These are phyloP conservation scores for Forficula auricularia DNA, from an alignment of 1,140 invertebrate genomes.

Conservation along the genomic window DNA sequence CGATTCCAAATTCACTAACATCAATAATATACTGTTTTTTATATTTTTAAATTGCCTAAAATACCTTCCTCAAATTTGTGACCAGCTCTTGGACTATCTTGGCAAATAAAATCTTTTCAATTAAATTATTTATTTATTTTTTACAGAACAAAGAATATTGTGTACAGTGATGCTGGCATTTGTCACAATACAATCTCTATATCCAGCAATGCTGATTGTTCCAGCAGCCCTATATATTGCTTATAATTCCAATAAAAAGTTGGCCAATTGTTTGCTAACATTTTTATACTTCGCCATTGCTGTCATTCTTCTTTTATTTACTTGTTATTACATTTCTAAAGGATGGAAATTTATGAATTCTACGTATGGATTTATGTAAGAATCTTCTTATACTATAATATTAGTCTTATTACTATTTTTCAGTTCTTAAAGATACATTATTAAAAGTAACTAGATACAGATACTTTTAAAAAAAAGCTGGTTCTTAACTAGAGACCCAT, in stretches of 20 bases:
- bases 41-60: constrained; percentile 3
- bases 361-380: constrained; percentile 73
- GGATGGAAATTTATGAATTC: constrained; percentile 55
- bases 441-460: too few relatives aligned
- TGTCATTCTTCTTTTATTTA: constrained; percentile 19
- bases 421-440: too few relatives aligned
- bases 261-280: constrained; percentile 11
- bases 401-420: constrained; percentile 23
- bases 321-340: constrained; percentile 30
- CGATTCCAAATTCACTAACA: too few relatives aligned
- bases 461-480: too few relatives aligned
- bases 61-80: too few relatives aligned
- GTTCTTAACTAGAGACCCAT: too few relatives aligned
- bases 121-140: constrained; percentile 12
- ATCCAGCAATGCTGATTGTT: constrained; percentile 67
- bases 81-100: too few relatives aligned
- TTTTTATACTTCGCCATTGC: constrained; percentile 17
- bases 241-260: not conserved
- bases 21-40: constrained; percentile 21
- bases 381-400: constrained; percentile 19
- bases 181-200: constrained; percentile 66
- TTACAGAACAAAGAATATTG: constrained; percentile 28
- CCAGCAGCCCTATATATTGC: constrained; percentile 45
- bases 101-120: constrained; percentile 1
- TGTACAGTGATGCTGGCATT: constrained; percentile 51